Conservation (phyloP, 2,888 invertebrate species). For the Heliconius erato region DNA sequence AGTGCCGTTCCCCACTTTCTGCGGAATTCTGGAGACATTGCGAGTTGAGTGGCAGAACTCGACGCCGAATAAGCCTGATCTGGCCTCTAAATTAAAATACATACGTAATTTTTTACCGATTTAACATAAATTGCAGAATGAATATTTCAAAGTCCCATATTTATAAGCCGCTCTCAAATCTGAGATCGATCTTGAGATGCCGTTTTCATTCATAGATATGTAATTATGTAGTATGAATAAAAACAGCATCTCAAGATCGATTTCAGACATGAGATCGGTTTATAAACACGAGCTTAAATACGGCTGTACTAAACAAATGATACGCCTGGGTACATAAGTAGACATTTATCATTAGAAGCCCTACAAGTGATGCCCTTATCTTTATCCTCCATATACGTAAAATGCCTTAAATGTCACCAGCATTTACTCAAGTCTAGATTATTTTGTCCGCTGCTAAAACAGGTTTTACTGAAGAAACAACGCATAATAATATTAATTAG, state of each 20-base stretch:
- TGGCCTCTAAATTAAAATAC: neutral
- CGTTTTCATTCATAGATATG: too few relatives aligned
- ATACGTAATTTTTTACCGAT: neutral
- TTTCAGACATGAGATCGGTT: too few relatives aligned
- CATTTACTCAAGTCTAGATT: neutral
- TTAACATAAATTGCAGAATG: neutral
- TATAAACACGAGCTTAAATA: neutral
- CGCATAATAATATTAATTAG: slow-evolving; percentile 2
- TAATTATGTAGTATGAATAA: too few relatives aligned
- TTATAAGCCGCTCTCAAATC: too few relatives aligned
- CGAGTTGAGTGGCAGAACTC: too few relatives aligned
- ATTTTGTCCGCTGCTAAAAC: slow-evolving; percentile 3
- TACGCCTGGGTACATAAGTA: neutral
- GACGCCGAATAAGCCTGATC: too few relatives aligned
- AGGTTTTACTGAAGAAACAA: neutral
- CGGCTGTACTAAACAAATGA: neutral
- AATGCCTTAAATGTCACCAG: neutral
- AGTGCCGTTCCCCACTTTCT: too few relatives aligned
- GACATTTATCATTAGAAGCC: slow-evolving; percentile 7
- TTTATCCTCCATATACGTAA: neutral
- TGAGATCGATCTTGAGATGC: too few relatives aligned
- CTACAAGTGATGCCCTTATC: neutral
- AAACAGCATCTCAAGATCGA: too few relatives aligned
- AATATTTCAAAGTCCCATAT: too few relatives aligned
- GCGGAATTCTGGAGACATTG: too few relatives aligned